Conservation (phyloP, 2,113 vertebrate genomes). For the Triplophysa tibetana region DNA sequence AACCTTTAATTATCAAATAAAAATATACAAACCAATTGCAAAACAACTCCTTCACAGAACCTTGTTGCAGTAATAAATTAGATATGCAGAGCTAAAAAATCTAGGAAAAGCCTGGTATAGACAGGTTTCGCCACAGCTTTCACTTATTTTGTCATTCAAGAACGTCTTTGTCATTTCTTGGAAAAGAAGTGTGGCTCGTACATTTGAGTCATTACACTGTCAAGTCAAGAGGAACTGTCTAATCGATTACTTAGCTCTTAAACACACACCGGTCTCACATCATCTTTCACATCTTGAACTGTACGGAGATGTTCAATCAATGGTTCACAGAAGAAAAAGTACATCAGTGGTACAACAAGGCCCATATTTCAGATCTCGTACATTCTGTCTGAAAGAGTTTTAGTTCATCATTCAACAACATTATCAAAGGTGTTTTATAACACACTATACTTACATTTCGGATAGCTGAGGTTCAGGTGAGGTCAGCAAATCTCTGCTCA, state of each 20-base stretch:
- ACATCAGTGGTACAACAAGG: neutral
- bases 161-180: neutral
- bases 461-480: constrained; percentile 2
- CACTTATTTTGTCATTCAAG: neutral
- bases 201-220: neutral
- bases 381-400: neutral
- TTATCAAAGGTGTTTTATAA: neutral
- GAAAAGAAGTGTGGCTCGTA: neutral
- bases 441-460: neutral
- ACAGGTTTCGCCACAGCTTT: no score
- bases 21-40: no score
- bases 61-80: no score
- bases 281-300: neutral
- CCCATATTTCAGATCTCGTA: neutral
- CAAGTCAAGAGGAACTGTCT: neutral
- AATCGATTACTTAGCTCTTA: neutral
- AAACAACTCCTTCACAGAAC: no score
- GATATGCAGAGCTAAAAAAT: no score
- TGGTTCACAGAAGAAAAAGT: neutral
- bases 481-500: constrained; percentile 40
- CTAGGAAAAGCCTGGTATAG: neutral
- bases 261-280: neutral
- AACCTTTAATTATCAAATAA: no score
- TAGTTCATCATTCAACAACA: neutral
- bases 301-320: neutral